Base-by-base conservation (phyloP, 2,113 vertebrate genomes). In the Chaetodon trifascialis region DNA sequence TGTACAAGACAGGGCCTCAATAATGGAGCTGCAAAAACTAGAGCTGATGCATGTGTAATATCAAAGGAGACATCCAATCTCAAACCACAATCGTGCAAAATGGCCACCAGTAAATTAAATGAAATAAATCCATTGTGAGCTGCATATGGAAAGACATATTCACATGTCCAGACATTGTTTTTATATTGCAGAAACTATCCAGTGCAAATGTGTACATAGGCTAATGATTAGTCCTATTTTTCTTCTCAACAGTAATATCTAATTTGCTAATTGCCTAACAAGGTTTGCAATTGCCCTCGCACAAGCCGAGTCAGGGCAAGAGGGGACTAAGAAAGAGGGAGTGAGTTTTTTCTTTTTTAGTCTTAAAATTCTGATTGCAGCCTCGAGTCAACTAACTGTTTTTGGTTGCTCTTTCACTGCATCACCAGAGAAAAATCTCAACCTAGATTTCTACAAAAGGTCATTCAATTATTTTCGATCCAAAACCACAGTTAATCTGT, bases 361-460 rank as follows among this genome's bases (percentile, higher is more conserved):
- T 67, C 66, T 42, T 62, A 19, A 79, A 70, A 47, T 21, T 70
- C 40, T 55, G 38, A 76, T 46, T 5, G 46, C n/a, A 46, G 54
- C 64, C 56, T 73, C 21, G 17, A 62, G 68, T 62, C 69, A 38
- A 64, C 2, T n/a, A 34, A 42, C 55, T 34, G 38, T 60, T 49
- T 52, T 15, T 15, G 5, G 38, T 42, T 82, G 62, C 40, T 65
- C n/a, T 73, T 63, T 87, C 49, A 75, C 64, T 60, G 59, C 58
- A 64, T 75, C 76, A 38, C 36, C 56, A 30, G 10, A 76, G 25
- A 69, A 5, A 77, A 74, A 47, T 76, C 56, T 80, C 42, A 76
- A 51, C 52, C 44, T 38, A 9, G 21, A 64, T 67, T 49, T 34
- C 36, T 38, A 62, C 52, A 56, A 68, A 68, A 80, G 75, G 66